Evolutionary conservation across 2,888 invertebrate species (phyloP), one percentile per base, ranked within the genome.

Genomic region (Drosophila niveifrons): DNA sequence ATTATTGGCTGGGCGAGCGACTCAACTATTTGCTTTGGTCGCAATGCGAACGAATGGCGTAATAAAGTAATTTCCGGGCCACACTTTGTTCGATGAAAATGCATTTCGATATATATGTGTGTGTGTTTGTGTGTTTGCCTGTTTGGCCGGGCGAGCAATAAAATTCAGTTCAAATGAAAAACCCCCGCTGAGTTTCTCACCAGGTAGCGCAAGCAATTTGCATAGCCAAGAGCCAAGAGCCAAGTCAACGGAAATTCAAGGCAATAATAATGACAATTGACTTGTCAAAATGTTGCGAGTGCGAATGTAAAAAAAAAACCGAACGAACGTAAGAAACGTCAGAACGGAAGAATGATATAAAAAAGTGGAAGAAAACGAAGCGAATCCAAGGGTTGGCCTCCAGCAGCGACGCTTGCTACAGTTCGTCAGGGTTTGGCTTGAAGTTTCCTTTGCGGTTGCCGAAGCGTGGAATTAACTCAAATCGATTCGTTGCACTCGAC

Each of bases 261-360:
- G 66, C 74, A 74, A 79, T 80, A 71, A 75, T 59, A 68, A 72
- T 75, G 76, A 75, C 80, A 80, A 80, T 82, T 75, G 73, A 79
- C 73, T 75, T 73, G 80, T 82, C 75, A 75, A 75, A 74, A 67
- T 66, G 78, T 73, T 76, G 56, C 65, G 41, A 68, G 43, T 56
- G 55, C 51, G 51, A 62, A 44, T n/a, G 17, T 7, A 8, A 36
- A 15, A 23, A 29, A 23, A 31, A 46, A 72, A 46, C 0, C 3
- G 18, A 55, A 31, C 10, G 31, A 31, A 31, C 8, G 31, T 23
- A 31, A 31, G 9, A 10, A 41, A 8, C 4, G 39, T 0, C 8
- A 13, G 39, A 41, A 15, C 39, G 39, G 46, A 46, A 36, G 23
- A 66, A 51, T 13, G 47, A 50, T 10, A 39, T 43, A 28, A 7